Evolutionary conservation across 1,140 invertebrate species (phyloP).

Genomic region (Macrobrachium rosenbergii): DNA sequence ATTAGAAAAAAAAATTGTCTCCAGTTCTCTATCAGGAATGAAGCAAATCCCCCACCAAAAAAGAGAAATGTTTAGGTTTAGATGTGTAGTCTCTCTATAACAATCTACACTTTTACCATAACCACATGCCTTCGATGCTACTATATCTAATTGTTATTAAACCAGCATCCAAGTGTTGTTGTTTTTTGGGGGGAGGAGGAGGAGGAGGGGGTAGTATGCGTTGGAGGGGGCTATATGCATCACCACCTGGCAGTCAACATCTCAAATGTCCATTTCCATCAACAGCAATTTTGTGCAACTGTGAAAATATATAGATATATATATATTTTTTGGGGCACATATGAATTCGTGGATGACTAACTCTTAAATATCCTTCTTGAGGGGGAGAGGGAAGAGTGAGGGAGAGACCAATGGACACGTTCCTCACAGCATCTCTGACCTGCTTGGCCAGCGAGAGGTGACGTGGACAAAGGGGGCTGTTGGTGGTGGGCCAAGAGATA

Average conservation of each 20-base stretch:
- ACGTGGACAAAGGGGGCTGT: conserved; percentile 46
- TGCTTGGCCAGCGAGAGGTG: conserved; percentile 64
- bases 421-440: conserved; percentile 60
- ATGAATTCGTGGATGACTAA: conserved; percentile 46
- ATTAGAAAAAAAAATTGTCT: too few relatives aligned
- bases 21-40: too few relatives aligned
- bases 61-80: too few relatives aligned
- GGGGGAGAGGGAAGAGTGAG: conserved; percentile 47
- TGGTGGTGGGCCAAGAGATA: conserved; percentile 47
- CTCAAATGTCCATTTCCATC: too few relatives aligned
- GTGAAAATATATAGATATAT: too few relatives aligned
- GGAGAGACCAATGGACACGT: conserved; percentile 40
- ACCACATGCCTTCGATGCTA: too few relatives aligned
- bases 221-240: background rate
- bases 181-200: background rate
- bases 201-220: conserved; percentile 6
- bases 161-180: background rate
- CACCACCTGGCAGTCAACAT: too few relatives aligned
- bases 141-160: background rate
- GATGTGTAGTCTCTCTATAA: too few relatives aligned
- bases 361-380: conserved; percentile 50
- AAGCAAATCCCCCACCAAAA: too few relatives aligned
- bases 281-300: too few relatives aligned
- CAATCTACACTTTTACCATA: too few relatives aligned
- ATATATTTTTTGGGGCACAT: too few relatives aligned